A percentile compares a stretch with the other conserved stretches of the same genome.
phyloP scores from a whole-genome alignment of 1,140 invertebrate genomes.

The Mycetomoellerius zeteki region DNA sequence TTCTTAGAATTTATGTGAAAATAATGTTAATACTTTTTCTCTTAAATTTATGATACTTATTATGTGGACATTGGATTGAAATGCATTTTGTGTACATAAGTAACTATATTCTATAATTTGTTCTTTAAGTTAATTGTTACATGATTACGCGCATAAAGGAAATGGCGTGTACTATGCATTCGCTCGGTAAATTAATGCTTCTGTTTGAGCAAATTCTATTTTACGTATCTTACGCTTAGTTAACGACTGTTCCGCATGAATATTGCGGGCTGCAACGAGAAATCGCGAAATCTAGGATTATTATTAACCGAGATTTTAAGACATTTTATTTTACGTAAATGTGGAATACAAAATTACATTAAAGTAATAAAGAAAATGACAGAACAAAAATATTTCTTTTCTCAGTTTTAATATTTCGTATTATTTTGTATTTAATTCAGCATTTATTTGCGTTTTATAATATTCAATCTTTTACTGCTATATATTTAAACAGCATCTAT shows the following conservation, averaged over 20 bases:
- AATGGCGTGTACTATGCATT: background rate
- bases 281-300: slow-evolving; percentile 20
- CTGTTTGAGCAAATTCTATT: slow-evolving; percentile 52
- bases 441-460: background rate
- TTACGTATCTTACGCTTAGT: background rate
- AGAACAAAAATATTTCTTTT: slow-evolving; percentile 15
- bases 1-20: background rate
- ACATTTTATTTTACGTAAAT: background rate
- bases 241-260: slow-evolving; percentile 10
- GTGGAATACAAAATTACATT: slow-evolving; percentile 41
- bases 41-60: background rate
- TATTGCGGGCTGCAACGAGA: background rate
- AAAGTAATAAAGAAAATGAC: slow-evolving; percentile 25
- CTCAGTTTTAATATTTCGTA: slow-evolving; percentile 38
- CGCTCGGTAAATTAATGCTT: slow-evolving; percentile 35
- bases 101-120: slow-evolving; percentile 20
- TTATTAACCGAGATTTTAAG: slow-evolving; percentile 44
- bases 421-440: slow-evolving; percentile 32
- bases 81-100: background rate
- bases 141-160: background rate
- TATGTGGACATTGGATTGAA: background rate
- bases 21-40: background rate
- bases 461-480: background rate
- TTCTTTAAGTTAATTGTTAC: slow-evolving; percentile 19
- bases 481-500: background rate